Conservation (phyloP, 2,888 invertebrate species). For the Agriotes lineatus region DNA sequence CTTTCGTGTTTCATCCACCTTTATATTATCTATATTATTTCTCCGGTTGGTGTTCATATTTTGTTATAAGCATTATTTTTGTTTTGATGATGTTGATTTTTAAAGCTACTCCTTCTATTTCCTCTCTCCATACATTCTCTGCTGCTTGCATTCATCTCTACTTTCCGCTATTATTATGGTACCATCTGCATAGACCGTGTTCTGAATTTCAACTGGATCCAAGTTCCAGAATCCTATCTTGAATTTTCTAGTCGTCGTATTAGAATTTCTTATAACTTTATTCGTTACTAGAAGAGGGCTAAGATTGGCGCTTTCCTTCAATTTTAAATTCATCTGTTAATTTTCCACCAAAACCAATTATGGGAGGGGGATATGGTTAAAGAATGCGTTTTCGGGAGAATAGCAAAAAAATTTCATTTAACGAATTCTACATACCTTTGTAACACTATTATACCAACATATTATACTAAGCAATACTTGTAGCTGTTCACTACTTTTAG, state of each 20-base stretch:
- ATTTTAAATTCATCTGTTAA: background rate
- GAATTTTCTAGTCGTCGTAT: background rate
- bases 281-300: background rate
- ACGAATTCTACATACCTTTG: too few species aligned
- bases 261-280: background rate
- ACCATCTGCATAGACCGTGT: background rate
- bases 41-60: background rate
- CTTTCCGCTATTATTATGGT: background rate
- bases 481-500: too few species aligned
- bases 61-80: background rate
- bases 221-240: background rate
- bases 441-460: too few species aligned
- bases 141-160: background rate
- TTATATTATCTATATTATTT: too few species aligned
- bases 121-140: background rate
- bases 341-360: background rate
- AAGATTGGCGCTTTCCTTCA: background rate
- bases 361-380: too few species aligned
- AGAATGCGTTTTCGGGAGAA: too few species aligned
- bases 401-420: too few species aligned
- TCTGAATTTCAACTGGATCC: too few species aligned
- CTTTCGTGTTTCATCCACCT: too few species aligned
- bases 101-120: background rate
- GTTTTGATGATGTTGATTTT: too few species aligned
- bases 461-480: too few species aligned